A percentile compares a stretch with the other conserved stretches of the same genome.
Evolutionary conservation across 2,113 vertebrate genomes (phyloP).

Genomic region (Tor tambroides): DNA sequence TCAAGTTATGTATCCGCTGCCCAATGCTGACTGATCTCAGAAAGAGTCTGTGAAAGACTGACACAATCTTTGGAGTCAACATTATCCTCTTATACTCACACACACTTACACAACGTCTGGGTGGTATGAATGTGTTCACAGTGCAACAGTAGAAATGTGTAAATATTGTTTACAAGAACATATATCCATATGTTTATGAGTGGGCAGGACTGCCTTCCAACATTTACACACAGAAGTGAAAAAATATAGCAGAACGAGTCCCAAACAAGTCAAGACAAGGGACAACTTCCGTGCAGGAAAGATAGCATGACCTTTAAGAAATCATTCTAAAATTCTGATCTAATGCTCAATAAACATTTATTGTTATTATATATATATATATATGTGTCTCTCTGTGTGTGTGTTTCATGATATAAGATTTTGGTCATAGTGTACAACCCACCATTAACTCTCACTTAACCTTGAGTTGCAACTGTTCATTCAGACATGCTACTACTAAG

Average conservation of each 20-base stretch:
- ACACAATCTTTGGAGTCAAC: not conserved
- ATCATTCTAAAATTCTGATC: not conserved
- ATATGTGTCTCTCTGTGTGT: too few relatives aligned
- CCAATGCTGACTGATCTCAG: not conserved
- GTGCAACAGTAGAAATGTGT: not conserved
- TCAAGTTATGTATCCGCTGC: conserved; percentile 8
- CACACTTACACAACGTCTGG: not conserved
- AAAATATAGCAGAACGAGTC: not conserved
- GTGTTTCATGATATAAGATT: too few relatives aligned
- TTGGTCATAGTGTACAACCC: too few relatives aligned
- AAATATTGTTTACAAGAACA: not conserved
- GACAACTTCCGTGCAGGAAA: not conserved
- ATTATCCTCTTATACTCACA: not conserved
- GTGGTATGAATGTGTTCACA: not conserved
- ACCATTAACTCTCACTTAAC: not conserved
- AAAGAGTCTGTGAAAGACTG: not conserved
- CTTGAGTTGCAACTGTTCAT: not conserved
- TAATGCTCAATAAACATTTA: not conserved
- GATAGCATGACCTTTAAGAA: not conserved
- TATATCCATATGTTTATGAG: not conserved
- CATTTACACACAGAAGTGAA: not conserved
- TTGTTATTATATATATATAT: too few relatives aligned
- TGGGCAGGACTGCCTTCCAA: not conserved
- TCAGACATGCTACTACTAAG: not conserved
- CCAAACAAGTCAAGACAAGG: not conserved